Evolutionary conservation across 2,113 vertebrate species (phyloP), one percentile per base, ranked within the genome.

Genomic region (Otolemur garnettii): DNA sequence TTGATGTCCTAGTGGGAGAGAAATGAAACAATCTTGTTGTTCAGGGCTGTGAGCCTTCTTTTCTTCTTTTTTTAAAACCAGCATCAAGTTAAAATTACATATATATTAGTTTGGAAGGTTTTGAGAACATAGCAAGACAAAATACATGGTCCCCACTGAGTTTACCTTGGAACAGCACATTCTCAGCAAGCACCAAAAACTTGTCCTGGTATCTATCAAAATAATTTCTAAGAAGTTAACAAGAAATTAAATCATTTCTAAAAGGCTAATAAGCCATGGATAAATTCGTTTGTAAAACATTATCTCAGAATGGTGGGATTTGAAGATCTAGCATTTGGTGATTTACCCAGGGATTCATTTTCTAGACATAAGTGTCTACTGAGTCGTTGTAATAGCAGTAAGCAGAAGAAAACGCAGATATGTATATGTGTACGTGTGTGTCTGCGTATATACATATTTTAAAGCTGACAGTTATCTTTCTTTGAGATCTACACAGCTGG

Each of bases 401-500:
- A 78, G 59, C 80, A 87, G 90, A 95, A 96, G 94, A 96, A 94
- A 79, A 83, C 90, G 79, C 83, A 89, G 88, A 96, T 93, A 84
- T 93, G 42, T 24, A 78, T 93, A 95, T 94, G 45, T 50, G 45
- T 45, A 45, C 8, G 8, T 45, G 8, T 50, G 45, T 50, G 45
- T 9, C 8, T 50, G 45, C 10, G 45, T 50, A 9, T 45, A 45
- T 45, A 38, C 38, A 38, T 38, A 38, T 9, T 45, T 66, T 64
- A 96, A 82, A 95, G 97, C 97, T 97, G 96, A 97, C 91, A 93
- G 80, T 75, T 72, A 28, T 95, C 45, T 95, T 97, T 96, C 83
- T 79, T 71, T 81, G 86, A 72, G 87, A 80, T 93, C 97, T 82
- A 87, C 93, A 96, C 97, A 98, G 97, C 97, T 98, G 97, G 90